Base-by-base conservation (phyloP, 2,797 vertebrate genomes). In the Neolamprologus multifasciatus region DNA sequence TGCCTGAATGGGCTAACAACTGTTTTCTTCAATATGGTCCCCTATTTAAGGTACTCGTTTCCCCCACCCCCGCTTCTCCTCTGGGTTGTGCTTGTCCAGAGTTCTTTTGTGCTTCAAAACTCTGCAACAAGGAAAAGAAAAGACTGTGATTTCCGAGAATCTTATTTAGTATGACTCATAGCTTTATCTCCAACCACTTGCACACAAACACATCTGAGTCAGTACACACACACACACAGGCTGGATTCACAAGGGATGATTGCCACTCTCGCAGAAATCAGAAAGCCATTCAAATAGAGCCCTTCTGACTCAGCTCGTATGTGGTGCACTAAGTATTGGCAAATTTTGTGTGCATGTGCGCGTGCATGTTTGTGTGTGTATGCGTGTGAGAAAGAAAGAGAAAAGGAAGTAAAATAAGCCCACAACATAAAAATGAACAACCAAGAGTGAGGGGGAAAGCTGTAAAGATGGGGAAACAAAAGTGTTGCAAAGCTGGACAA, bases 221-320 rank as follows among this genome's bases (percentile, higher is more conserved):
- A 69, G 77, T 40, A 12, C 9, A 21, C 78, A 71, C 62, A 43
- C 74, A 43, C 31, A 5, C 51, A 67, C 48, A 59, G 36, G 4
- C 31, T 51, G 12, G 38, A 79, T 62, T 87, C 83, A 88, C 84
- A 74, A 54, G 78, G 83, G 89, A 54, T 90, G 82, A 80, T 90
- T 87, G 88, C 91, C 85, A 86, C 84, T 69, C 81, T 79, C 69
- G 84, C 77, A 85, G 80, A 87, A 92, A 93, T 93, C 89, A 86
- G 82, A 91, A 82, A 92, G 80, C 87, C 89, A 93, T 91, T 92
- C 83, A 92, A 89, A 93, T 64, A 51, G 59, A 90, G 78, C 17
- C 36, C 81, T 64, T 92, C 93, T 93, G 89, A 92, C 79, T 94
- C 90, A 83, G 88, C 90, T 82, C 10, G 79, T 78, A 84, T 45